phyloP scores from a whole-genome alignment of 2,888 invertebrate species.

The Epinotia bilunana region DNA sequence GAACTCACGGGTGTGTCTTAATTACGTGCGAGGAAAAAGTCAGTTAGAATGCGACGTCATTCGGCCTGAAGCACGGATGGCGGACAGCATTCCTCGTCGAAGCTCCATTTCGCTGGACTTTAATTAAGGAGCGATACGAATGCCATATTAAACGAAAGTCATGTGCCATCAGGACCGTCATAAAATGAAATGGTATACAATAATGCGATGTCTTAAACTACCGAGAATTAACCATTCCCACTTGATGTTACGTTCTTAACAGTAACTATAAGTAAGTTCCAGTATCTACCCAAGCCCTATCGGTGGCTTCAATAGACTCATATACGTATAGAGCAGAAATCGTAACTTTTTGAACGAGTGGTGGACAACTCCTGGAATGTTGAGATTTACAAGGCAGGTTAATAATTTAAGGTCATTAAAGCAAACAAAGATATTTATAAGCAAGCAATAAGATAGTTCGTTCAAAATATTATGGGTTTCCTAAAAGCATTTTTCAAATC shows the following conservation, averaged over 20 bases:
- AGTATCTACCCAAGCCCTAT: no score
- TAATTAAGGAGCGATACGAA: conserved; percentile 18
- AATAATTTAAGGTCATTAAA: no score
- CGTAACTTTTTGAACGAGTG: no score
- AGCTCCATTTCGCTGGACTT: conserved; percentile 19
- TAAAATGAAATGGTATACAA: conserved; percentile 20
- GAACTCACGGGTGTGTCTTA: background rate
- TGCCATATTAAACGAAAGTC: conserved; percentile 14
- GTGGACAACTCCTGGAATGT: no score
- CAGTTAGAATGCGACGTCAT: conserved; percentile 4
- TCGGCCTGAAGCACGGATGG: conserved; percentile 6
- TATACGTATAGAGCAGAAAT: no score
- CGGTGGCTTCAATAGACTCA: no score
- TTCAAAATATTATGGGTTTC: no score
- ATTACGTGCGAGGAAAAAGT: background rate
- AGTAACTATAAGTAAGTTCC: background rate
- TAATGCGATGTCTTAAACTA: conserved; percentile 15
- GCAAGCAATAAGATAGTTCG: no score
- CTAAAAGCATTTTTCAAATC: no score
- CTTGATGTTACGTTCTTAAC: background rate
- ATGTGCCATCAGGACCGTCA: background rate
- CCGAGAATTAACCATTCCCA: background rate
- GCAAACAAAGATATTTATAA: no score
- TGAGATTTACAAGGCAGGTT: no score
- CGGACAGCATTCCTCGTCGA: conserved; percentile 20